Percentiles rank a stretch among this genome's conserved stretches.
phyloP scores from a whole-genome alignment of 2,797 vertebrate genomes.

The Sebastes iracundus region DNA sequence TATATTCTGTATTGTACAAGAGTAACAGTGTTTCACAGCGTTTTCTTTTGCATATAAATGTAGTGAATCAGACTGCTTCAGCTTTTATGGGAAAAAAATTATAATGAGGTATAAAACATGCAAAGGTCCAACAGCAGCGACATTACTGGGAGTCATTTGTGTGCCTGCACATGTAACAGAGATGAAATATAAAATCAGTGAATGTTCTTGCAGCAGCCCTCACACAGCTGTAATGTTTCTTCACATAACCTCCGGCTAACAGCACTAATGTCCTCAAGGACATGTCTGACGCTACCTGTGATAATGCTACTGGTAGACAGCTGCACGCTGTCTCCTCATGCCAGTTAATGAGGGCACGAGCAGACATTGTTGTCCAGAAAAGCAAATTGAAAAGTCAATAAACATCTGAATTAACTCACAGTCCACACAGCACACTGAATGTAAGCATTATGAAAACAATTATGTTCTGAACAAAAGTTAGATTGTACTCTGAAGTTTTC shows the following conservation, averaged over 20 bases:
- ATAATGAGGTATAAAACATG: neutral
- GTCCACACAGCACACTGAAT: neutral
- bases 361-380: neutral
- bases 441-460: neutral
- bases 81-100: neutral
- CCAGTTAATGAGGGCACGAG: slow-evolving; percentile 1
- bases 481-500: slow-evolving; percentile 20
- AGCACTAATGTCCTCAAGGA: slow-evolving; percentile 49
- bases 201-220: slow-evolving; percentile 5
- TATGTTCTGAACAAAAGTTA: slow-evolving; percentile 12
- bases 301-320: slow-evolving; percentile 20
- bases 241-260: slow-evolving; percentile 26
- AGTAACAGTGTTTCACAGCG: neutral
- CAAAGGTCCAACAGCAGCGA: neutral
- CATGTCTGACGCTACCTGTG: slow-evolving; percentile 33
- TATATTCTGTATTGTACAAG: neutral
- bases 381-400: neutral
- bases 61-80: neutral
- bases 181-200: slow-evolving; percentile 5
- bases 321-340: neutral
- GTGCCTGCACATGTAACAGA: neutral
- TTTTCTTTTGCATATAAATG: neutral
- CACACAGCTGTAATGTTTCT: slow-evolving; percentile 25
- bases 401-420: neutral
- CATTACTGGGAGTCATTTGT: neutral